Evolutionary conservation across 2,797 vertebrate species (phyloP).

Genomic region (Lithobates pipiens): DNA sequence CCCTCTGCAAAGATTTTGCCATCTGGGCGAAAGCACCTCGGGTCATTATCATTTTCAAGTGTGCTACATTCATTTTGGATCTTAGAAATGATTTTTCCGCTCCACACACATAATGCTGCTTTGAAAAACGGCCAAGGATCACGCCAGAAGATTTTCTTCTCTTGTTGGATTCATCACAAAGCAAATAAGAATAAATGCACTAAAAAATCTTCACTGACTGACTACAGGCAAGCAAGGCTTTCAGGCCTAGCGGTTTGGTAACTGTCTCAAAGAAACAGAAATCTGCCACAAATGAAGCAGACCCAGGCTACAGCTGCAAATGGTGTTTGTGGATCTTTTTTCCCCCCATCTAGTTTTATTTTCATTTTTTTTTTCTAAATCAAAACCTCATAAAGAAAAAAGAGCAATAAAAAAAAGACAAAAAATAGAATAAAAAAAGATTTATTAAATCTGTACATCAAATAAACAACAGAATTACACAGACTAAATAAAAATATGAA

Average conservation of each 20-base stretch:
- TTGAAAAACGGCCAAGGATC: constrained; percentile 53
- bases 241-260: constrained; percentile 24
- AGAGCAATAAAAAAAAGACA: too few species aligned
- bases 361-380: too few species aligned
- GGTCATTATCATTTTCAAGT: constrained; percentile 31
- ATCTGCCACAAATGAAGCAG: constrained; percentile 8
- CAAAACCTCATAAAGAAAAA: too few species aligned
- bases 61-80: constrained; percentile 23
- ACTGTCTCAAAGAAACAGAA: not conserved
- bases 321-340: not conserved
- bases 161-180: constrained; percentile 55
- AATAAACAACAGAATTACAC: too few species aligned
- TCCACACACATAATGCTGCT: constrained; percentile 44
- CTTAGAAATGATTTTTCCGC: constrained; percentile 41
- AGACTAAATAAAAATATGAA: too few species aligned
- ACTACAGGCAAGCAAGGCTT: constrained; percentile 30
- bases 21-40: constrained; percentile 6
- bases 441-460: too few species aligned
- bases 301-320: constrained; percentile 1
- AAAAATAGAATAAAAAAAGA: too few species aligned
- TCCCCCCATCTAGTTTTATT: too few species aligned
- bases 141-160: constrained; percentile 51
- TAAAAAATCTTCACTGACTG: constrained; percentile 37
- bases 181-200: constrained; percentile 51
- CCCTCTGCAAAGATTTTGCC: not conserved